Conservation (phyloP, 2,113 vertebrate species). For the Eptesicus fuscus region DNA sequence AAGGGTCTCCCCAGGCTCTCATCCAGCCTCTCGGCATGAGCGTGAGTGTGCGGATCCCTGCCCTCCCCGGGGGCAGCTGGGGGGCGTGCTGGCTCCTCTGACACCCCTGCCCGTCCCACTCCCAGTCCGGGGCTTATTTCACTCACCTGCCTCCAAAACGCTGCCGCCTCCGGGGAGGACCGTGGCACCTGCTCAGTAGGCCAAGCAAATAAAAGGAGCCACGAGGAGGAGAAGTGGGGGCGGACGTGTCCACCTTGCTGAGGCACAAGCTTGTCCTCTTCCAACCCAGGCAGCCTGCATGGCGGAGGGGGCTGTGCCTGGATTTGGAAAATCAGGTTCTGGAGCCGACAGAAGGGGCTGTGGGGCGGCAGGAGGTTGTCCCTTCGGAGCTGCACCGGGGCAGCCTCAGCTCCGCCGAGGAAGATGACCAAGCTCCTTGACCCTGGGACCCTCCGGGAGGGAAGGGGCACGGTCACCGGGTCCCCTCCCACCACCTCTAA, state of each 20-base stretch:
- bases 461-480: accelerated
- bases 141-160: background rate
- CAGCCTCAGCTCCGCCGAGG: accelerated
- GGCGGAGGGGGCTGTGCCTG: background rate
- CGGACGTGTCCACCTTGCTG: accelerated
- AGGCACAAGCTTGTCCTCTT: background rate
- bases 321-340: background rate
- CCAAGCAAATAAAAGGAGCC: background rate
- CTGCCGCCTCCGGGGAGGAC: background rate
- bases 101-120: background rate
- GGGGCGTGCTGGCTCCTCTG: too few species aligned
- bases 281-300: background rate
- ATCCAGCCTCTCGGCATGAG: background rate
- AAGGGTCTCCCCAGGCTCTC: background rate
- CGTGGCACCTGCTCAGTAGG: background rate
- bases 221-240: background rate
- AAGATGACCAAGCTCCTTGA: background rate
- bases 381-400: background rate
- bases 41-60: background rate
- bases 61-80: background rate
- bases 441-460: background rate
- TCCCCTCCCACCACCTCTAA: background rate
- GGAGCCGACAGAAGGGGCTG: background rate
- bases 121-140: background rate
- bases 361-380: background rate